These are phyloP conservation scores for Myotis brandtii DNA, from an alignment of 2,113 vertebrate species.

Conservation along the genomic window DNA sequence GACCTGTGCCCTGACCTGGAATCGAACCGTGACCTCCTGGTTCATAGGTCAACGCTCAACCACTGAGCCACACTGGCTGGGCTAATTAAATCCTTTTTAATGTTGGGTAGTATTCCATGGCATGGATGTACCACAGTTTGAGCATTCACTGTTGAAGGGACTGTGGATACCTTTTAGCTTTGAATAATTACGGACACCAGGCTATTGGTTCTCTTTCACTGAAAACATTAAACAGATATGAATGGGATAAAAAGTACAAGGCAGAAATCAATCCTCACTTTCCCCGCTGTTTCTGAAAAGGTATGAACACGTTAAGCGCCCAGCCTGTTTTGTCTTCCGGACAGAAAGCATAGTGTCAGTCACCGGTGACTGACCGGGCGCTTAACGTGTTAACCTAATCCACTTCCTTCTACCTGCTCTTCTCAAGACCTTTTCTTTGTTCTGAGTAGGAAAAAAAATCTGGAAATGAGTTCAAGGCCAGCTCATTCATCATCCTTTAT, in stretches of 20 bases:
- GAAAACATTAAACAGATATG: conserved; percentile 37
- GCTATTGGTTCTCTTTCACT: conserved; percentile 28
- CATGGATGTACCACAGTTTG: background rate
- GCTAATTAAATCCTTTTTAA: conserved; percentile 20
- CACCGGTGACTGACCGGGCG: too few species aligned
- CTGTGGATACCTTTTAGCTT: conserved; percentile 25
- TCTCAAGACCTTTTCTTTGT: conserved; percentile 43
- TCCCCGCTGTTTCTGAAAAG: background rate
- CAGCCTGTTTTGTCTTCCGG: too few species aligned
- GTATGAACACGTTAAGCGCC: background rate
- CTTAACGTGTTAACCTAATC: background rate
- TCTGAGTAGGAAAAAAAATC: background rate
- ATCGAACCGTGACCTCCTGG: too few species aligned
- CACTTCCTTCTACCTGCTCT: conserved; percentile 33
- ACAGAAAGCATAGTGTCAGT: too few species aligned
- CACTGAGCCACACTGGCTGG: too few species aligned
- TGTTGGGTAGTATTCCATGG: background rate
- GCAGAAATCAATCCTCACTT: conserved; percentile 42
- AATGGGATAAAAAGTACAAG: background rate
- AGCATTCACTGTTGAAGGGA: conserved; percentile 27
- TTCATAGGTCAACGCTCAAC: too few species aligned
- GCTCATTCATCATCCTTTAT: conserved; percentile 4
- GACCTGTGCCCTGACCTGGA: too few species aligned
- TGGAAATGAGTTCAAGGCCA: conserved; percentile 43
- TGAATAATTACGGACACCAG: background rate